Conservation (phyloP, 2,113 vertebrate species). For the Symphodus melops region DNA sequence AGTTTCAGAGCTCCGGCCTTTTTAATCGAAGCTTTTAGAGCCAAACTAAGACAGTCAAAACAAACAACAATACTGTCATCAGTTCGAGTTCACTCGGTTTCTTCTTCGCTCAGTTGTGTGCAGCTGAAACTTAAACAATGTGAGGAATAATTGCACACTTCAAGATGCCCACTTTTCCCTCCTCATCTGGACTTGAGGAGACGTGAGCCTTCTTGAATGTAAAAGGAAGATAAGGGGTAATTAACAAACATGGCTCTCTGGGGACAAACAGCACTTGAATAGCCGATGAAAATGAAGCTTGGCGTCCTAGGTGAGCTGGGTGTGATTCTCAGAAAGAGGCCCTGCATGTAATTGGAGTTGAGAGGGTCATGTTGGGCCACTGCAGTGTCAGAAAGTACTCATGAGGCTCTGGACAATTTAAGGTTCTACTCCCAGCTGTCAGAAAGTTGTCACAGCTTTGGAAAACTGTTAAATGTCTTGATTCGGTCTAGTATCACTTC, state of each 20-base stretch:
- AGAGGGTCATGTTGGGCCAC: slow-evolving; percentile 41
- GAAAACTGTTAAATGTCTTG: background rate
- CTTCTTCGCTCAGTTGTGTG: background rate
- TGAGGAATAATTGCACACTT: slow-evolving; percentile 52
- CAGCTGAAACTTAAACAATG: slow-evolving; percentile 46
- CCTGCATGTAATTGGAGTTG: slow-evolving; percentile 53
- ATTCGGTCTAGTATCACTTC: background rate
- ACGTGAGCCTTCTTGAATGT: slow-evolving; percentile 22
- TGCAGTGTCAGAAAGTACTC: slow-evolving; percentile 29
- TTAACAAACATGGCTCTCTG: slow-evolving; percentile 59
- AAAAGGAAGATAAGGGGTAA: slow-evolving; percentile 55
- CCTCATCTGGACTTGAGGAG: slow-evolving; percentile 37
- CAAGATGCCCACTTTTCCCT: slow-evolving; percentile 22
- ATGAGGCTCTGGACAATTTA: slow-evolving; percentile 44
- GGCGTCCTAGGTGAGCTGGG: slow-evolving; percentile 35
- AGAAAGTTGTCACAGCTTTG: background rate
- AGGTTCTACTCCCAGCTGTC: background rate
- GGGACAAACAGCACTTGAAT: slow-evolving; percentile 35
- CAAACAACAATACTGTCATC: background rate
- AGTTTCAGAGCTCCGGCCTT: too few relatives aligned
- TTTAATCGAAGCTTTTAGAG: background rate
- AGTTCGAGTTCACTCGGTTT: background rate
- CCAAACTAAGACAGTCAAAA: slow-evolving; percentile 1
- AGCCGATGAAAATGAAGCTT: slow-evolving; percentile 25
- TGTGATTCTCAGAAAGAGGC: slow-evolving; percentile 34